Evolutionary conservation across 2,113 vertebrate genomes (phyloP).

Genomic region (Genyomyrus donnyi): DNA sequence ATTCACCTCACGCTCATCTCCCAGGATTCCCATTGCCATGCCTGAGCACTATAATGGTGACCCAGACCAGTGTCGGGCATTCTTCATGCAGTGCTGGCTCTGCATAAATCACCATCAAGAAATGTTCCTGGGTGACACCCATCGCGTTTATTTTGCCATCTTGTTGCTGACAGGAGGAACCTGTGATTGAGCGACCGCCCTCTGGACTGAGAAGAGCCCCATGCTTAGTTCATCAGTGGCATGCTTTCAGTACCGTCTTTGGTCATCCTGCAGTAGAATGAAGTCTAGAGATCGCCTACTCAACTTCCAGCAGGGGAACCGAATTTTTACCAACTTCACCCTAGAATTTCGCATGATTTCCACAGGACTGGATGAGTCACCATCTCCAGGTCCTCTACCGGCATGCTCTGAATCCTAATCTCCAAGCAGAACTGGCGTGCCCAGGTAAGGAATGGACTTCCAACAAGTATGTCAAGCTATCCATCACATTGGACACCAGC

Average conservation of each 20-base stretch:
- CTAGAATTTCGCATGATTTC: too few species aligned
- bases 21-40: background rate
- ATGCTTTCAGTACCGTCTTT: background rate
- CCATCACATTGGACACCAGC: background rate
- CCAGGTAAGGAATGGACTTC: background rate
- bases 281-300: background rate
- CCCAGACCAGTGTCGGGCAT: background rate
- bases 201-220: background rate
- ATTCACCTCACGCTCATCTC: background rate
- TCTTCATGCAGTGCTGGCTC: background rate
- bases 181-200: background rate
- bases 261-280: background rate
- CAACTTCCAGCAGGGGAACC: background rate
- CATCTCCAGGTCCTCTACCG: background rate
- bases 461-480: background rate
- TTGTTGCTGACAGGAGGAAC: background rate
- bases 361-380: background rate
- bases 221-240: background rate
- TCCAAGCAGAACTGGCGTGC: background rate
- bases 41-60: background rate
- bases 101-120: background rate
- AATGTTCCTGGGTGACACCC: background rate
- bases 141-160: background rate
- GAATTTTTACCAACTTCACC: too few species aligned
- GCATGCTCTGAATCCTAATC: background rate